Evolutionary conservation across 1,140 invertebrate genomes (phyloP).

Genomic region (Caenorhabditis elegans): WBcel235 BX284606.5:14617001-14617500

Average conservation of each 20-base stretch:
- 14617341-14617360: constrained; percentile 36
- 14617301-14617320: constrained; percentile 52
- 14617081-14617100: constrained; percentile 60
- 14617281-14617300: constrained; percentile 49
- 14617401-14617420: constrained; percentile 91
- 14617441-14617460: constrained; percentile 85
- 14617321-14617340: not conserved
- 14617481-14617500: constrained; percentile 64
- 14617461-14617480: constrained; percentile 65
- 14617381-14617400: constrained; percentile 91
- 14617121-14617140: no score
- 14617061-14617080: constrained; percentile 88
- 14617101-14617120: constrained; percentile 12
- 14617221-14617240: constrained; percentile 68
- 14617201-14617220: constrained; percentile 66
- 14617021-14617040: constrained; percentile 92
- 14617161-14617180: not conserved
- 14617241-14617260: constrained; percentile 74
- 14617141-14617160: no score
- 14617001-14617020: constrained; percentile 71
- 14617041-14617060: constrained; percentile 94
- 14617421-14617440: constrained; percentile 97
- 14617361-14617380: constrained; percentile 75
- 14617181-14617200: constrained; percentile 54
- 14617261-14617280: not conserved